Evolutionary conservation across 1,140 invertebrate species (phyloP).

Genomic region (Drosophila repletoides): DNA sequence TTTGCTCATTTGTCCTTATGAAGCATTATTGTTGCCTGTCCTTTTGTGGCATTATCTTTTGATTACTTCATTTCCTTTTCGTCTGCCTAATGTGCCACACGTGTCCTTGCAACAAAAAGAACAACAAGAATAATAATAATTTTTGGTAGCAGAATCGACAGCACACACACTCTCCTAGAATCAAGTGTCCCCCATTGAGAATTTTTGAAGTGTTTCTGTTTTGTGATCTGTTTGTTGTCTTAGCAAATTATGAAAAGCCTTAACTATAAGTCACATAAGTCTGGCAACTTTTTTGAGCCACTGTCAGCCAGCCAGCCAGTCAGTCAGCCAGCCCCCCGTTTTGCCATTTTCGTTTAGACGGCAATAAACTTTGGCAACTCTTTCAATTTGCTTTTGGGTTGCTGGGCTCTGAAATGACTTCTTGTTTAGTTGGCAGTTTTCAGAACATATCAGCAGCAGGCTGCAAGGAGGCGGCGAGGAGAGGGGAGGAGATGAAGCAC

Average conservation of each 20-base stretch:
- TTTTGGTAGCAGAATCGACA: slow-evolving; percentile 17
- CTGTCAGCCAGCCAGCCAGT: too few species aligned
- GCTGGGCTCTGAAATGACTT: slow-evolving; percentile 53
- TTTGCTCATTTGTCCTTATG: slow-evolving; percentile 60
- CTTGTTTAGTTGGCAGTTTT: slow-evolving; percentile 78
- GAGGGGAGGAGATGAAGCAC: slow-evolving; percentile 21
- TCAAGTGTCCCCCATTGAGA: slow-evolving; percentile 21
- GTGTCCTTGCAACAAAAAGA: slow-evolving; percentile 22
- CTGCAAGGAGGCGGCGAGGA: slow-evolving; percentile 6
- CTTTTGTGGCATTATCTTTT: slow-evolving; percentile 72
- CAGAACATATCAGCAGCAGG: slow-evolving; percentile 51
- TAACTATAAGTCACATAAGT: slow-evolving; percentile 42
- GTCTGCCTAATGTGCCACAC: slow-evolving; percentile 38
- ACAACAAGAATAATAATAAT: slow-evolving; percentile 39
- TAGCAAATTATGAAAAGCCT: slow-evolving; percentile 66
- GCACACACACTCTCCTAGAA: slow-evolving; percentile 29
- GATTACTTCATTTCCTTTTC: slow-evolving; percentile 69
- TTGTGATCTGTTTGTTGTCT: slow-evolving; percentile 37
- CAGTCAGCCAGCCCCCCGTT: too few species aligned
- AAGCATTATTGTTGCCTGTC: slow-evolving; percentile 47
- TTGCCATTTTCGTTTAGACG: slow-evolving; percentile 63
- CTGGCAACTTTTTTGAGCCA: slow-evolving; percentile 17
- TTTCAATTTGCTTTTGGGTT: slow-evolving; percentile 63
- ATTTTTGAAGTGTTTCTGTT: slow-evolving; percentile 22
- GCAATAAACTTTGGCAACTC: slow-evolving; percentile 77